Evolutionary conservation across 2,113 vertebrate genomes (phyloP), one percentile per base, ranked within the genome.

Genomic region (Gasterosteus aculeatus): DNA sequence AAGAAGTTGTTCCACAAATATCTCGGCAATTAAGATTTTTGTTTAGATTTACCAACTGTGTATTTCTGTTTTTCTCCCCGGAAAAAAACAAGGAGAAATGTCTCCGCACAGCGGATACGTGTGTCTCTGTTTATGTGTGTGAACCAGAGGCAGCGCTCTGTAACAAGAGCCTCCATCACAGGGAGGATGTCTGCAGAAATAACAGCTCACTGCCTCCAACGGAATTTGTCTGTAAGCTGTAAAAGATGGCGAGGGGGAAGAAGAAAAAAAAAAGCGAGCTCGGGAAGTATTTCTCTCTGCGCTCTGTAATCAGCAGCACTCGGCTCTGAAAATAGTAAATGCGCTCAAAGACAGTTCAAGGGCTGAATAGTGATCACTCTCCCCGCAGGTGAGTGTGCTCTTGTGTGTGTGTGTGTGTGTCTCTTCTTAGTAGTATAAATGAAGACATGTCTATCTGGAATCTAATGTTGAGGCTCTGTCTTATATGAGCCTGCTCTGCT

Each of bases 331-430:
- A 89, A 90, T 88, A 89, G 88, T 83, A 89, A 91, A 90, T 84
- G 85, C 44, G 44, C 80, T 86, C 76, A 85, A 89, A 87, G 74
- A 79, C 86, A 87, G 79, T 86, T 91, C 81, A 90, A 89, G 85
- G 82, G 51, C 81, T 85, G 51, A 77, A 75, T 35, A 77, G 73
- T 77, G 69, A 85, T 64, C 46, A 14, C 39, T 77, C 75, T 81
- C 47, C 33, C 61, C 67, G 67, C 59, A 76, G 71, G 70, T 83
- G 3, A 38, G 29, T 74, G 56, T 77, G 72, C 76, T 22, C 15
- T 29, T 31, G 26, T 56, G 29, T 72, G 19, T 79, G 64, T 67
- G 64, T 72, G 19, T 80, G 64, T 67, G 64, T 75, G 38, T 42
- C 1, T 71, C 15, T 59, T 58, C 71, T 60, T 80, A 38, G 35